Conservation (phyloP, 53 echinoderm and acorn worm genomes). For the Luidia sarsii region DNA sequence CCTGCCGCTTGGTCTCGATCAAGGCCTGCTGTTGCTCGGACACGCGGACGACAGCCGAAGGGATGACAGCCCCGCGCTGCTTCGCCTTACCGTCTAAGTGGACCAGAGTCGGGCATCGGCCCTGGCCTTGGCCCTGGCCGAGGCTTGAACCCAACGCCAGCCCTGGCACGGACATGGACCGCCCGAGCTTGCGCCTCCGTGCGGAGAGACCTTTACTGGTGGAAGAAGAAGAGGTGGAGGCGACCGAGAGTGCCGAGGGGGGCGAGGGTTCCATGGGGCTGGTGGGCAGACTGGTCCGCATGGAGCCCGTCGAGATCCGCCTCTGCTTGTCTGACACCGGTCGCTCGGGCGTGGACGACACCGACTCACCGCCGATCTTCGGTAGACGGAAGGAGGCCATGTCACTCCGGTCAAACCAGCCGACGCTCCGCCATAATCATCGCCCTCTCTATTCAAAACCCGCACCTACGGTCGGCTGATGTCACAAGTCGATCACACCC, state of each 20-base stretch:
- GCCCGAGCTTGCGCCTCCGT: neutral
- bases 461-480: too few species aligned
- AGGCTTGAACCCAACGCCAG: neutral
- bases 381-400: conserved; percentile 23
- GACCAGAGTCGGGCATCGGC: too few species aligned
- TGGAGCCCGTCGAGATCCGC: conserved; percentile 29
- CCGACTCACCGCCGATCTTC: conserved; percentile 8
- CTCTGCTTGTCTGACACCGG: neutral
- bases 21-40: neutral
- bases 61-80: neutral
- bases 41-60: neutral
- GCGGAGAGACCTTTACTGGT: too few species aligned
- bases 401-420: too few species aligned
- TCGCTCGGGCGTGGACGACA: neutral
- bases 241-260: neutral
- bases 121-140: neutral
- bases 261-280: neutral
- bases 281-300: neutral
- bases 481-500: too few species aligned
- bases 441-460: too few species aligned
- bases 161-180: conserved; percentile 34
- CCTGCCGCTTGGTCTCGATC: conserved; percentile 4
- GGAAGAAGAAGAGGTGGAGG: too few species aligned
- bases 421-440: too few species aligned
- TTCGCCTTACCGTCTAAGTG: neutral